Evolutionary conservation across 2,888 invertebrate species (phyloP), one percentile per base, ranked within the genome.

Genomic region (Plebejus anna): DNA sequence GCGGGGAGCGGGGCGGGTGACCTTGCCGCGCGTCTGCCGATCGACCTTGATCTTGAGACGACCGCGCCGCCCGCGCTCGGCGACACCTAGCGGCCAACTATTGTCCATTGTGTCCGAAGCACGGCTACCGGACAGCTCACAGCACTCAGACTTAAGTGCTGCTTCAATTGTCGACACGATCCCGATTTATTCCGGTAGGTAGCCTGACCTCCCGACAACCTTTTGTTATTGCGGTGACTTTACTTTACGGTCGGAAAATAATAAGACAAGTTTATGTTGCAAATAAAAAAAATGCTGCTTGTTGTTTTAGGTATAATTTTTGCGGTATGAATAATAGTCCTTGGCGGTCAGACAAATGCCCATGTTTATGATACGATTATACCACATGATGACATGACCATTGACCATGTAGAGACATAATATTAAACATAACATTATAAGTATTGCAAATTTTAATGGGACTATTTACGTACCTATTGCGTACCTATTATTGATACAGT

Each of bases 1-100:
- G 80, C 77, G 79, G 73, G 80, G 82, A 76, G 79, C 77, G 81
- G 77, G 81, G 83, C 83, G 82, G 88, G 87, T 89, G 90, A 91
- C 92, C 92, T 92, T 91, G 92, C 90, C 86, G 87, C 85, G 85
- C 91, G 92, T 90, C 92, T 91, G 92, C 89, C 88, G 83, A 82
- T 83, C 89, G 89, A 89, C 94, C 94, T 92, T 94, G 94, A 94
- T 94, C 94, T 94, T 94, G 93, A 93, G 92, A 93, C 94, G 94
- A 92, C 93, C 94, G 92, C 89, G 82, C 82, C 82, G 82, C 81
- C 80, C 81, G 82, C 83, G 82, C 82, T 81, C 83, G 81, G 82
- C 80, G 85, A 88, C 89, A 90, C 88, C 89, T 89, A 88, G 85
- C 84, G 76, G 76, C 55, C 22, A 76, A 76, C 70, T 55, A 76